Evolutionary conservation across 2,113 vertebrate species (phyloP), one percentile per base, ranked within the genome.

Genomic region (Heteronetta atricapilla): DNA sequence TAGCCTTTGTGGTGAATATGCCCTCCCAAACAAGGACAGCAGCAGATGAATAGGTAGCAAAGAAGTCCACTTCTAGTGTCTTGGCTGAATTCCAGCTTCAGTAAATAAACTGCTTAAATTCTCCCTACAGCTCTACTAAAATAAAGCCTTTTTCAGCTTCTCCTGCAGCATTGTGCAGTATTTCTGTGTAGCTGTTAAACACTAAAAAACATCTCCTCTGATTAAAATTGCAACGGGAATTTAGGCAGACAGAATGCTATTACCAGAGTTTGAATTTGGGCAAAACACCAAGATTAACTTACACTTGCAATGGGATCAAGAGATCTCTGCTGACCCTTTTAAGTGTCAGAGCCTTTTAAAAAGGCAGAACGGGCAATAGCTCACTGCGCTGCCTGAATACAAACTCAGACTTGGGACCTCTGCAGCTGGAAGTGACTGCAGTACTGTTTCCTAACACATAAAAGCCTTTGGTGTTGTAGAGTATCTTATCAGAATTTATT

Each of bases 201-300:
- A 50, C 72, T 31, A 52, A 81, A 95, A 88, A 94, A 64, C 80
- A 80, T 36, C 82, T 80, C 79, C 48, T 87, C 70, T 64, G 64
- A 81, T 70, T 90, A 84, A 62, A 86, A 82, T 31, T 89, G 40
- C 80, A 59, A 77, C 25, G 81, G 53, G 78, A 84, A 73, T 86
- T 85, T 67, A 79, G 69, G 82, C 9, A 95, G 93, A 88, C 75
- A 77, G 91, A 90, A 95, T 95, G 59, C 85, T 89, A 55, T 94
- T 79, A 91, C 56, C 69, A 22, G 58, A 75, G 42, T 3, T 72
- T 55, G 88, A 76, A 93, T 86, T 74, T 86, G 76, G 81, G 91
- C 70, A 38, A 76, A 87, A 73, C 63, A 92, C 66, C 68, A 82
- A 84, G 85, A 70, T 66, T 75, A 73, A 75, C 64, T 63, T 73